phyloP scores from a whole-genome alignment of 1,140 invertebrate genomes.

The Contarinia nasturtii region DNA sequence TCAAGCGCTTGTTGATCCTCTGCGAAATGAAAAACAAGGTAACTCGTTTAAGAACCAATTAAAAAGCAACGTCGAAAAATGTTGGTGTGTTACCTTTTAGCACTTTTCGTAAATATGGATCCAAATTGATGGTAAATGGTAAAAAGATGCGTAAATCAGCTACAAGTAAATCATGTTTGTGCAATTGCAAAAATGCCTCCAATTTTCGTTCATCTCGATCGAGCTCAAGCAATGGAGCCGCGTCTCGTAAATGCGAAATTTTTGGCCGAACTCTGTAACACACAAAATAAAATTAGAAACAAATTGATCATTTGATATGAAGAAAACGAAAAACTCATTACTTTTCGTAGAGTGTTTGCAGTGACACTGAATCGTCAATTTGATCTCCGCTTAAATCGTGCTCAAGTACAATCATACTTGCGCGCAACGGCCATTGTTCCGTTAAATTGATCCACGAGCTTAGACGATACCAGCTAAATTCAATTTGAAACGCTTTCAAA shows the following conservation, averaged over 20 bases:
- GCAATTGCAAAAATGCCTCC: slow-evolving; percentile 78
- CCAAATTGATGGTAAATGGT: slow-evolving; percentile 90
- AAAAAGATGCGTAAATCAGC: slow-evolving; percentile 86
- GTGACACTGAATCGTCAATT: slow-evolving; percentile 65
- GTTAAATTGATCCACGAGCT: slow-evolving; percentile 96
- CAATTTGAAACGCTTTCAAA: slow-evolving; percentile 93
- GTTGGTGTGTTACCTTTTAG: slow-evolving; percentile 71
- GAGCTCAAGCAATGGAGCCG: slow-evolving; percentile 73
- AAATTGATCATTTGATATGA: not conserved
- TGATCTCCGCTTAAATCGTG: slow-evolving; percentile 77
- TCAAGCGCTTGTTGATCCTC: slow-evolving; percentile 48
- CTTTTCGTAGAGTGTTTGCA: slow-evolving; percentile 86
- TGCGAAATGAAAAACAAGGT: slow-evolving; percentile 8
- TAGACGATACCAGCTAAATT: slow-evolving; percentile 96
- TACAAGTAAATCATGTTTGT: slow-evolving; percentile 57
- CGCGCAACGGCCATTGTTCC: slow-evolving; percentile 95
- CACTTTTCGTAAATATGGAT: slow-evolving; percentile 89
- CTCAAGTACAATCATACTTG: slow-evolving; percentile 92
- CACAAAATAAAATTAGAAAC: not conserved
- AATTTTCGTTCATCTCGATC: slow-evolving; percentile 88
- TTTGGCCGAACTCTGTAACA: slow-evolving; percentile 48
- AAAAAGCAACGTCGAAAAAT: too few species aligned
- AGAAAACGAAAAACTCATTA: slow-evolving; percentile 27
- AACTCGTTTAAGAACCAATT: too few species aligned
- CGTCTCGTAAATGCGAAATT: slow-evolving; percentile 68